Evolutionary conservation across 2,888 invertebrate species (phyloP), one percentile per base, ranked within the genome.

Genomic region (Andrena minutula): DNA sequence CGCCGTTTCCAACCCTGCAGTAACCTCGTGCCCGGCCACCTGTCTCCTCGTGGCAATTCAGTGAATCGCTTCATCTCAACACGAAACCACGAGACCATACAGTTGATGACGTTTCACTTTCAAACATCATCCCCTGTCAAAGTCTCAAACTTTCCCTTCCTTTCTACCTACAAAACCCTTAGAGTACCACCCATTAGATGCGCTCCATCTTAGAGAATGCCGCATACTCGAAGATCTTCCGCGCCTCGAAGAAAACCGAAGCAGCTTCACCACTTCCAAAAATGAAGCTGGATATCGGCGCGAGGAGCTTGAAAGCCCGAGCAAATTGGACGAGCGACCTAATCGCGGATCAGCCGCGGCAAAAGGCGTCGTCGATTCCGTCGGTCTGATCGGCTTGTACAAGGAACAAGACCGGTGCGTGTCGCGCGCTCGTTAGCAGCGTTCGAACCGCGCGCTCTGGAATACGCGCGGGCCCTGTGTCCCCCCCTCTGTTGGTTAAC

Each of bases 241-340:
- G 0, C 53, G 1, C 26, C 1, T 23, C 3, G 4, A 8, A 4
- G 10, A 10, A 12, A 26, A 56, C 26, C 1, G 26, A 26, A 23
- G 23, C 12, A 56, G 23, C 8, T 2, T 8, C 10, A 20, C 23
- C 10, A 10, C 1, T 20, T 20, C 8, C 3, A 20, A 56, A 56
- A 56, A 26, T 1, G 26, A 56, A 41, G 10, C 35, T 23, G 35
- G 63, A 71, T 49, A 61, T 49, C 70, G 58, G 26, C 47, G 81
- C 30, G 12, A 60, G 82, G 49, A 69, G 76, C 79, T 75, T 69
- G 68, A 7, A 78, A 77, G 86, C 86, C 79, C 63, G 83, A 85
- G 79, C 87, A 89, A 89, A 90, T 90, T 90, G 88, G 84, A 82
- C 80, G 85, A 82, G 70, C 53, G 70, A 71, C 26, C 49, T 75